phyloP scores from a whole-genome alignment of 2,797 vertebrate genomes.

The Oceanodroma leucorhoa region DNA sequence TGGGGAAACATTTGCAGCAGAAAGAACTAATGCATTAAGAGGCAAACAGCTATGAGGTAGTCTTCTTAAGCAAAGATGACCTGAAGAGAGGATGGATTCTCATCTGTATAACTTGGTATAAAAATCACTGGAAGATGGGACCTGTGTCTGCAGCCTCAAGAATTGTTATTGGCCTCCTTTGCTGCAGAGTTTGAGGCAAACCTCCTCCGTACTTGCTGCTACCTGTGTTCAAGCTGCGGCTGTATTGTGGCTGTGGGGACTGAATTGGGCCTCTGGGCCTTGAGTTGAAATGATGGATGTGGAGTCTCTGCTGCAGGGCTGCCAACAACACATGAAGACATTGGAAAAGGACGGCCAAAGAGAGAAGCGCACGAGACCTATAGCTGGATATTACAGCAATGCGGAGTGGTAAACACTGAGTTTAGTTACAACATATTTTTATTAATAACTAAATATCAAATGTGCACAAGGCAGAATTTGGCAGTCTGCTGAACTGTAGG shows the following conservation, averaged over 20 bases:
- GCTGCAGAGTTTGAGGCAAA: not conserved
- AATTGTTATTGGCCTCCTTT: not conserved
- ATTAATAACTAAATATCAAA: not conserved
- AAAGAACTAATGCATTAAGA: not conserved
- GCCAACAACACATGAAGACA: accelerated
- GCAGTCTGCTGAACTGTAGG: not conserved
- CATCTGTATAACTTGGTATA: not conserved
- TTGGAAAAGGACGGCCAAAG: not conserved
- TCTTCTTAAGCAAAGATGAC: not conserved
- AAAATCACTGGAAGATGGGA: not conserved
- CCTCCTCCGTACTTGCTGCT: not conserved
- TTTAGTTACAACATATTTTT: not conserved
- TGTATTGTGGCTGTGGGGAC: not conserved
- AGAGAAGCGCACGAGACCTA: not conserved
- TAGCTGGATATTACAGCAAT: not conserved
- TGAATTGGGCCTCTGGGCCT: not conserved
- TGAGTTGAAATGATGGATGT: not conserved
- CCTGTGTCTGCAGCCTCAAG: not conserved
- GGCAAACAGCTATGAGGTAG: not conserved
- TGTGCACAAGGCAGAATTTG: not conserved
- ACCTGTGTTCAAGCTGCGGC: not conserved
- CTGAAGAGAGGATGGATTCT: not conserved
- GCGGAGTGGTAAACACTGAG: not conserved
- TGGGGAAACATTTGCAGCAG: accelerated
- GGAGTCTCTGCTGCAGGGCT: not conserved